phyloP scores from a whole-genome alignment of 2,888 invertebrate genomes.

The Aphodius sticticus region DNA sequence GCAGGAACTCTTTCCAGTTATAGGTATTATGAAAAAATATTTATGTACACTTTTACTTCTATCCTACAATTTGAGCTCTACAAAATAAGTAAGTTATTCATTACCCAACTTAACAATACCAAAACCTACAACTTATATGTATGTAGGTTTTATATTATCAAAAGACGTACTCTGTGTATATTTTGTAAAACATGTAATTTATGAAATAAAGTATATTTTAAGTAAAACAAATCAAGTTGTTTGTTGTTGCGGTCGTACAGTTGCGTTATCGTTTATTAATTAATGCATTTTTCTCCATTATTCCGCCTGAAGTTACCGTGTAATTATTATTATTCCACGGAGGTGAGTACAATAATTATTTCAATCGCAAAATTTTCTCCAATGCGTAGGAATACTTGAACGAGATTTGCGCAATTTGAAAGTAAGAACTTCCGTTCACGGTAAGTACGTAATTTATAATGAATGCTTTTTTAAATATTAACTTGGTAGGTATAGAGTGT shows the following conservation, averaged over 20 bases:
- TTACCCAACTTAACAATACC: not conserved
- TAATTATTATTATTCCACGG: conserved; percentile 4
- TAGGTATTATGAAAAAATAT: not conserved
- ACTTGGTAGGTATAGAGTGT: not conserved
- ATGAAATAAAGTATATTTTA: not conserved
- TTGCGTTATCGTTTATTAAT: not conserved
- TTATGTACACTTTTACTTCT: not conserved
- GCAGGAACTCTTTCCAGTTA: not conserved
- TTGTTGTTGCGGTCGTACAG: not conserved
- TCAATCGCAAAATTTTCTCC: not conserved
- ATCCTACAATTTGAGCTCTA: not conserved
- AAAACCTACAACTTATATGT: not conserved
- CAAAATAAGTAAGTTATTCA: not conserved
- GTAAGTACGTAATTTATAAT: not conserved
- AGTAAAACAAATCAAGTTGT: not conserved
- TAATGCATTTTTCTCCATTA: not conserved
- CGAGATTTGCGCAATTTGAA: conserved; percentile 4
- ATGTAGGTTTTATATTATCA: not conserved
- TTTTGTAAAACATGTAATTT: not conserved
- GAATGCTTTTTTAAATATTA: not conserved
- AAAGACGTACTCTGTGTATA: not conserved
- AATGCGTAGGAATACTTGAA: not conserved
- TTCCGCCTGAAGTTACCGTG: not conserved
- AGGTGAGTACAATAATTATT: not conserved
- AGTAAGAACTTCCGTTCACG: not conserved